phyloP scores from a whole-genome alignment of 1,140 invertebrate species.

The Trichonephila clavipes region DNA sequence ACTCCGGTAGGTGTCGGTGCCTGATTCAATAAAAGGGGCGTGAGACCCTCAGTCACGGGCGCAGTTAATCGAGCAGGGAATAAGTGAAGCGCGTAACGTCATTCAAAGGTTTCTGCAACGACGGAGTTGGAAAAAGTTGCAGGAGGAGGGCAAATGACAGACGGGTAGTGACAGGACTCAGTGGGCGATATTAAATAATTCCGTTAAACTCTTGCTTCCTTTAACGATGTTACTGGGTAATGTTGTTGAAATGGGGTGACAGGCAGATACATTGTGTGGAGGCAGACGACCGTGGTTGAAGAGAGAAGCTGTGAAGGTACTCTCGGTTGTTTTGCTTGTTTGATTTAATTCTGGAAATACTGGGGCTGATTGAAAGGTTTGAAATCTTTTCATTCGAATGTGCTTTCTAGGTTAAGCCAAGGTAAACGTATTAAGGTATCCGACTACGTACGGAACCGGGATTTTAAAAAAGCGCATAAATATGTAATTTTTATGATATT shows the following conservation, averaged over 20 bases:
- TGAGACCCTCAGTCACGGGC: not conserved
- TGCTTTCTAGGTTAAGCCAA: too few relatives aligned
- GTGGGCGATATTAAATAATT: conserved; percentile 27
- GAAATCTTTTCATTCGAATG: not conserved
- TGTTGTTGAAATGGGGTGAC: not conserved
- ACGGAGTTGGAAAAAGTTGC: conserved; percentile 9
- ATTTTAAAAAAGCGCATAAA: too few relatives aligned
- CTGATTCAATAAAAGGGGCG: conserved; percentile 4
- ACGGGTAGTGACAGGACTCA: not conserved
- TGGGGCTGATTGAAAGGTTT: not conserved
- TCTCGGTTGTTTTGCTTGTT: not conserved
- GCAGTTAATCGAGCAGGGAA: not conserved
- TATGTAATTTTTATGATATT: too few relatives aligned
- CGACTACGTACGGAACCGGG: too few relatives aligned
- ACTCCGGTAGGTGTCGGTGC: not conserved
- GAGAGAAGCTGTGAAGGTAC: not conserved
- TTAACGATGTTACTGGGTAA: not conserved
- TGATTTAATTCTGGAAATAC: not conserved
- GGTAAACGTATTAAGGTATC: too few relatives aligned
- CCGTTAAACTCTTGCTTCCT: conserved; percentile 33
- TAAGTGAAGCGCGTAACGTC: conserved; percentile 44
- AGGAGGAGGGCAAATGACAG: not conserved
- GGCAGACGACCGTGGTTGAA: not conserved
- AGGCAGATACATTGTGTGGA: not conserved
- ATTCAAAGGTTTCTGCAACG: conserved; percentile 21